phyloP scores from a whole-genome alignment of 2,888 invertebrate genomes.

The Aethes cnicana region DNA sequence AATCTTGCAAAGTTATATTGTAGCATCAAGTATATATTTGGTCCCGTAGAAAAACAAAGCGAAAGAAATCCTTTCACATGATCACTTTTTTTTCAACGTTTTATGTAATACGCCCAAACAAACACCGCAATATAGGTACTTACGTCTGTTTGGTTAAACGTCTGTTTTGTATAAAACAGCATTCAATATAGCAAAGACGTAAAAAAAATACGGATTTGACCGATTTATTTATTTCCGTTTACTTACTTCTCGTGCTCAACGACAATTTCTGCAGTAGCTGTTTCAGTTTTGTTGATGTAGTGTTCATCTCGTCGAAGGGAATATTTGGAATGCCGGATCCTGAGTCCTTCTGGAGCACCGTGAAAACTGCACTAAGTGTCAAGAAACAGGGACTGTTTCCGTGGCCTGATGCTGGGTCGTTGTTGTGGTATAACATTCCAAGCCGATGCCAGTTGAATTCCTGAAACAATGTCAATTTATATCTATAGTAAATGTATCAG shows the following conservation, averaged over 20 bases:
- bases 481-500: too few species aligned
- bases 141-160: too few species aligned
- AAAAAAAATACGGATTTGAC: too few species aligned
- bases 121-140: too few species aligned
- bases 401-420: conserved; percentile 80
- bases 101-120: too few species aligned
- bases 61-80: too few species aligned
- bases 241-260: conserved; percentile 87
- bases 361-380: conserved; percentile 86
- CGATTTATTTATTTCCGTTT: conserved; percentile 31
- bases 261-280: conserved; percentile 84
- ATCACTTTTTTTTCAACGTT: too few species aligned
- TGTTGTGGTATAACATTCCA: conserved; percentile 88
- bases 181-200: too few species aligned
- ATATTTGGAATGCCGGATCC: conserved; percentile 80
- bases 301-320: conserved; percentile 85
- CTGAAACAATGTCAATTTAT: conserved; percentile 60
- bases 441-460: conserved; percentile 88
- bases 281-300: conserved; percentile 78
- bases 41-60: too few species aligned
- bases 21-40: too few species aligned
- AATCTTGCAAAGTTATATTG: too few species aligned
- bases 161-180: too few species aligned
- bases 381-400: conserved; percentile 91
- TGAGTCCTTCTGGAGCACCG: conserved; percentile 64